Base-by-base conservation (phyloP, 1,140 invertebrate genomes). In the Drosophila persimilis region DNA sequence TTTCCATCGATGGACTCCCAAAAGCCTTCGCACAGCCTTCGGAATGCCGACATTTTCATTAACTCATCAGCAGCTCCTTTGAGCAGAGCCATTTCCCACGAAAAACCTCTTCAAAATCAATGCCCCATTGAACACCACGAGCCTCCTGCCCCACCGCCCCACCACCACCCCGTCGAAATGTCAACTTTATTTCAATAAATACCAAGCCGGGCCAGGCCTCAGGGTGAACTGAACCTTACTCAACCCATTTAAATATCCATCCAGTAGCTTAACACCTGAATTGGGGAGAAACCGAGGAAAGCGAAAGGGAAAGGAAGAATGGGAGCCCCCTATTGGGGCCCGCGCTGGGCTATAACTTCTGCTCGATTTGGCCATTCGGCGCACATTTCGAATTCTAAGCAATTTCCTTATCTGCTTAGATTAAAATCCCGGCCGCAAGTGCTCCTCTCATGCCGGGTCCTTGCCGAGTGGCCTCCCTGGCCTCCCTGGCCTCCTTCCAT, bases 401-500 rank as follows among this genome's bases (percentile, higher is more conserved):
- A 86, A 86, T 88, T 86, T 86, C 77, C 81, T 86, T 81, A 86
- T 86, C 81, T 88, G 74, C 81, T 78, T 75, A 78, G 74, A 86
- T 85, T 63, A 63, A 69, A 88, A 88, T 78, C 70, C 74, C 54
- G 63, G 60, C 77, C 77, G 70, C 61, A 72, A 81, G 78, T 72
- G 69, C 54, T 63, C 46, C 61, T 53, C 17, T 29, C 35, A n/a
- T 15, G 39, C 61, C 45, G 51, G 29, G 31, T 44, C 43, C 24
- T 5, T 26, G 24, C 24, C 5, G 24, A 26, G 24, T 26, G 17
- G 17, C 17, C 17, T 17, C 17, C 17, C 17, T 17, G 17, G 24
- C 2, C 53, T 20, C 24, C 39, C 41, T 13, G 22, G 44, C 17
- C 59, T n/a, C 59, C n/a, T 35, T n/a, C 53, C 71, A 61, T 67